Percentiles rank a stretch among this genome's conserved stretches.
phyloP scores from a whole-genome alignment of 2,113 vertebrate genomes.

The Neopipo cinnamomea region DNA sequence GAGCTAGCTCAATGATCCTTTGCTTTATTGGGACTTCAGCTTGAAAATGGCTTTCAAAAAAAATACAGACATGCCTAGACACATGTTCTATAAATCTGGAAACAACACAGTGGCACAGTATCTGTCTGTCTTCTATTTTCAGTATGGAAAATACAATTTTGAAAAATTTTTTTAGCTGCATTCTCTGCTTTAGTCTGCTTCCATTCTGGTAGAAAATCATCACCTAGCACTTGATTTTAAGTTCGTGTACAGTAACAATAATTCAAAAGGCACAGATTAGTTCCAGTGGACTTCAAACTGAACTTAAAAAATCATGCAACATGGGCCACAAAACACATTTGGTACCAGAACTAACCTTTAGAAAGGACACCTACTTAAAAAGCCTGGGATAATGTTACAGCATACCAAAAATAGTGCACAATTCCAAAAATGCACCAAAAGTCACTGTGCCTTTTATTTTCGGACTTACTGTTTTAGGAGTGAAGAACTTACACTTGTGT shows the following conservation, averaged over 20 bases:
- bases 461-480: neutral
- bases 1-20: neutral
- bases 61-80: neutral
- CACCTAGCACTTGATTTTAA: neutral
- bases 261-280: neutral
- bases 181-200: neutral
- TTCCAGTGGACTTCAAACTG: neutral
- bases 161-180: neutral
- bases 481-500: neutral
- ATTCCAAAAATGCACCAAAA: neutral
- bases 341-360: neutral
- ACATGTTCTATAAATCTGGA: neutral
- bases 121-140: conserved; percentile 13
- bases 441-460: neutral
- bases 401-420: neutral
- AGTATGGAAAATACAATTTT: conserved; percentile 6
- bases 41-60: neutral
- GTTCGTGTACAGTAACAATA: neutral
- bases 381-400: neutral
- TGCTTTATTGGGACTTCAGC: neutral
- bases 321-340: neutral
- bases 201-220: neutral
- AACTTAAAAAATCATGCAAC: neutral
- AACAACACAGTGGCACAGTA: neutral
- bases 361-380: neutral